These are phyloP conservation scores for Proterorhinus semilunaris DNA, from an alignment of 2,113 vertebrate genomes.

Conservation along the genomic window DNA sequence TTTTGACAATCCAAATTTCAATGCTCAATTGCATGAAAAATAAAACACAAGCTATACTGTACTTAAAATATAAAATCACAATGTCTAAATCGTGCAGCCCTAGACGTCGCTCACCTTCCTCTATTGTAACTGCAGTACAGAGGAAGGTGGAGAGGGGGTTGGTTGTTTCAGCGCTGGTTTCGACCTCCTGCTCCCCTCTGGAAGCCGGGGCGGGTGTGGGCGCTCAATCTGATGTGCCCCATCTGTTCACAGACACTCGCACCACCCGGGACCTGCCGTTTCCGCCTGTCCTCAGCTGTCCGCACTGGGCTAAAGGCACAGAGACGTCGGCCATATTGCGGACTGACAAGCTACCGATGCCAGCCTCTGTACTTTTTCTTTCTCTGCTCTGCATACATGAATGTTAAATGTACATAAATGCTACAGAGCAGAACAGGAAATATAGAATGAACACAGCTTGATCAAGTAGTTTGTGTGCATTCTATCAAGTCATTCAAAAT, in stretches of 20 bases:
- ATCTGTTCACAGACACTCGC: constrained; percentile 69
- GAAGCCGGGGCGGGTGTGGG: constrained; percentile 41
- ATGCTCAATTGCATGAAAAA: too few species aligned
- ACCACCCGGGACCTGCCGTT: constrained; percentile 45
- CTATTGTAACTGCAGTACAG: neutral
- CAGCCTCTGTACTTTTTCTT: neutral
- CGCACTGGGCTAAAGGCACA: neutral
- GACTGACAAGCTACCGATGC: neutral
- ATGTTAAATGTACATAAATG: too few species aligned
- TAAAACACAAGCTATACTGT: too few species aligned
- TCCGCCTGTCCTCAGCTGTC: constrained; percentile 47
- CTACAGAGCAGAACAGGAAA: too few species aligned
- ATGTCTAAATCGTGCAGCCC: neutral
- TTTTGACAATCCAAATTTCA: too few species aligned
- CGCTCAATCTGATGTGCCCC: constrained; percentile 55
- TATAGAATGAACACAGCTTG: too few species aligned
- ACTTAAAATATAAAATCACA: too few species aligned
- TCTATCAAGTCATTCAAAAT: too few species aligned
- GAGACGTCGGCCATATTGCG: neutral
- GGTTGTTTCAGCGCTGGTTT: neutral
- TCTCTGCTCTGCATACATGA: too few species aligned
- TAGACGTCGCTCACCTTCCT: neutral
- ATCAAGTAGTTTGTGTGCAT: too few species aligned
- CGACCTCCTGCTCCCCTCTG: constrained; percentile 41
- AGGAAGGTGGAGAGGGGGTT: neutral